A percentile compares a stretch with the other conserved stretches of the same genome.
Evolutionary conservation across 2,113 vertebrate genomes (phyloP).

Genomic region (Xiphophorus hellerii): DNA sequence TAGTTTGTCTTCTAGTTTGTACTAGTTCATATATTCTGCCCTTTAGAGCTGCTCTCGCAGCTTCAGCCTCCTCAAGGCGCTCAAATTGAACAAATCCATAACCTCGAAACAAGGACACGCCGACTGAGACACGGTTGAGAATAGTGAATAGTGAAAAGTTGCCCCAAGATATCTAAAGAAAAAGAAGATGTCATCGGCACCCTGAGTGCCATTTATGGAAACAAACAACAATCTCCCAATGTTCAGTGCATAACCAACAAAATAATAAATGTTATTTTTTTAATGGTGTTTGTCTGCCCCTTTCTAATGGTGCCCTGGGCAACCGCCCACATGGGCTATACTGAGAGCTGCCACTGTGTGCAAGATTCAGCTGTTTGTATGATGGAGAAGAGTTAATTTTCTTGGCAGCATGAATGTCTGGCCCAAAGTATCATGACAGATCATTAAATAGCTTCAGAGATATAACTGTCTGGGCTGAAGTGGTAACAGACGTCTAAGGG

Average conservation of each 20-base stretch:
- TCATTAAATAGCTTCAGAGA: not conserved
- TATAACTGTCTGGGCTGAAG: conserved; percentile 1
- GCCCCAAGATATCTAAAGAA: not conserved
- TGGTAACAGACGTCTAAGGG: not conserved
- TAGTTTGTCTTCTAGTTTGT: conserved; percentile 87
- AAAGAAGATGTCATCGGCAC: not conserved
- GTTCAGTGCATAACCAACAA: too few species aligned
- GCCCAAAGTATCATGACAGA: not conserved
- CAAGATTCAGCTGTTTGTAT: not conserved
- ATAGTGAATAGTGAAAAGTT: not conserved
- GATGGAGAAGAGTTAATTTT: not conserved
- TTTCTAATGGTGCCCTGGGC: not conserved
- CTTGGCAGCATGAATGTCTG: not conserved
- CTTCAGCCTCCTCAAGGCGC: conserved; percentile 87
- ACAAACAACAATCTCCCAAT: not conserved
- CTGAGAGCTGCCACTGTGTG: not conserved
- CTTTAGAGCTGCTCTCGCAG: conserved; percentile 87
- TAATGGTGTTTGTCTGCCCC: too few species aligned
- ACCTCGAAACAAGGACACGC: conserved; percentile 88
- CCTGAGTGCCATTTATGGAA: too few species aligned
- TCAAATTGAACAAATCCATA: conserved; percentile 92
- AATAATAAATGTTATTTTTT: too few species aligned
- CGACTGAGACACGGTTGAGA: conserved; percentile 18
- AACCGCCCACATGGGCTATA: not conserved
- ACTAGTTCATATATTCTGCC: conserved; percentile 83